phyloP scores from a whole-genome alignment of 2,888 invertebrate species.

The Choreutis nemorana region DNA sequence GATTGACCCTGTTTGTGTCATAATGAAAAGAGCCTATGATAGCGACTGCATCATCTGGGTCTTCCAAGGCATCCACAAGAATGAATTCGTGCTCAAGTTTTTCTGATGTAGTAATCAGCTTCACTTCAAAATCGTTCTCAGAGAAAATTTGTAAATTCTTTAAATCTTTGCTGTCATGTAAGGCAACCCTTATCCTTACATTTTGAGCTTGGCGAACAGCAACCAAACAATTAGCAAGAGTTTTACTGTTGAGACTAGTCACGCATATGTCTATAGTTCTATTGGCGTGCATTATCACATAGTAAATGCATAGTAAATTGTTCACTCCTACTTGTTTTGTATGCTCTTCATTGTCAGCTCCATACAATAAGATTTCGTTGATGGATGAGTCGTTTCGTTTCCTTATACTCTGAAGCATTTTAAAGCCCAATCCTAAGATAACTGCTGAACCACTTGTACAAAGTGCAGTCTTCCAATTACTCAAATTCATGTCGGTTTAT shows the following conservation, averaged over 20 bases:
- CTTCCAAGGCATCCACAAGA: conserved; percentile 25
- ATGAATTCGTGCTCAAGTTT: conserved; percentile 36
- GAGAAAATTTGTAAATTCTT: conserved; percentile 20
- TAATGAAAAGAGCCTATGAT: conserved; percentile 35
- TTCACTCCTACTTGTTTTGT: conserved; percentile 26
- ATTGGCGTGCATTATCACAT: conserved; percentile 29
- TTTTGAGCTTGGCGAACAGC: conserved; percentile 22
- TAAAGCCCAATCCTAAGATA: conserved; percentile 14
- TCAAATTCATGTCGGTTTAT: conserved; percentile 12
- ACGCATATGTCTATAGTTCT: conserved; percentile 34
- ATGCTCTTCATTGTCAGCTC: conserved; percentile 21
- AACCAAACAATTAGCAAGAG: conserved; percentile 28
- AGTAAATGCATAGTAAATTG: conserved; percentile 35
- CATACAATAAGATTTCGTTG: conserved; percentile 39
- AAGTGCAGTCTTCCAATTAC: conserved; percentile 16
- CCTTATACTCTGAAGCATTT: conserved; percentile 10
- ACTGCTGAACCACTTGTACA: conserved; percentile 16
- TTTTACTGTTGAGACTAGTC: conserved; percentile 29
- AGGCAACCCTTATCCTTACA: conserved; percentile 24
- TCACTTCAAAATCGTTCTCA: conserved; percentile 30
- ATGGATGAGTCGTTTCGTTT: too few relatives aligned
- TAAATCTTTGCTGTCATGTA: conserved; percentile 25
- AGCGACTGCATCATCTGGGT: conserved; percentile 23
- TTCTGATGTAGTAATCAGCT: conserved; percentile 22
- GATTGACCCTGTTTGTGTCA: conserved; percentile 23